Conservation (phyloP, 1,140 invertebrate species). For the Apis cerana region DNA sequence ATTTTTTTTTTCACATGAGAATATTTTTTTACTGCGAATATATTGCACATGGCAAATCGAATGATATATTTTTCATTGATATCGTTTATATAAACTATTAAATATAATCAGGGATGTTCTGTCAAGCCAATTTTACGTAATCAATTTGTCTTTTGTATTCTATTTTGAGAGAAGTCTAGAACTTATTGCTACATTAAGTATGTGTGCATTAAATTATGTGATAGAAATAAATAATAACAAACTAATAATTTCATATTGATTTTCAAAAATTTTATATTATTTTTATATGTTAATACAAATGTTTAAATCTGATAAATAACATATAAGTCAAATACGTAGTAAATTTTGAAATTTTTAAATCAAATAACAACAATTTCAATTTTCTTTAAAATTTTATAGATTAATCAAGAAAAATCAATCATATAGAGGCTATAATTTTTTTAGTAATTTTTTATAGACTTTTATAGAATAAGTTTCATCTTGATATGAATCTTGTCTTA, state of each 20-base stretch:
- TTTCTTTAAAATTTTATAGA: not conserved
- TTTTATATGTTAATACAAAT: not conserved
- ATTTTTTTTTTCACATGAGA: not conserved
- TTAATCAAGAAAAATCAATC: not conserved
- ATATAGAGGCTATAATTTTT: not conserved
- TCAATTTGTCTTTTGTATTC: not conserved
- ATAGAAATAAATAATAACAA: not conserved
- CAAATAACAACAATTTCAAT: not conserved
- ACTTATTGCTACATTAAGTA: not conserved
- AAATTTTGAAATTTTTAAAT: not conserved
- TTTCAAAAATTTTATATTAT: not conserved
- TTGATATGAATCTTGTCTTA: conserved; percentile 6
- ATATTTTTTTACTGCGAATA: too few relatives aligned
- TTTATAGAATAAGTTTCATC: too few relatives aligned
- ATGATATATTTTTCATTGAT: not conserved
- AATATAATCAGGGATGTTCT: not conserved
- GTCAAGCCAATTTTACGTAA: conserved; percentile 43
- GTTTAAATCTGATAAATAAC: not conserved
- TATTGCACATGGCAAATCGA: not conserved
- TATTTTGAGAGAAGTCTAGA: conserved; percentile 35
- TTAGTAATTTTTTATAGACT: conserved; percentile 1
- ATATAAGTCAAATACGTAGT: not conserved
- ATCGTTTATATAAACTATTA: conserved; percentile 4
- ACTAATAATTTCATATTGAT: not conserved
- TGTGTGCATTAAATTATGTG: not conserved